These are phyloP conservation scores for Branchipolynoe longqiensis DNA, from an alignment of 2,888 invertebrate species.

Conservation along the genomic window DNA sequence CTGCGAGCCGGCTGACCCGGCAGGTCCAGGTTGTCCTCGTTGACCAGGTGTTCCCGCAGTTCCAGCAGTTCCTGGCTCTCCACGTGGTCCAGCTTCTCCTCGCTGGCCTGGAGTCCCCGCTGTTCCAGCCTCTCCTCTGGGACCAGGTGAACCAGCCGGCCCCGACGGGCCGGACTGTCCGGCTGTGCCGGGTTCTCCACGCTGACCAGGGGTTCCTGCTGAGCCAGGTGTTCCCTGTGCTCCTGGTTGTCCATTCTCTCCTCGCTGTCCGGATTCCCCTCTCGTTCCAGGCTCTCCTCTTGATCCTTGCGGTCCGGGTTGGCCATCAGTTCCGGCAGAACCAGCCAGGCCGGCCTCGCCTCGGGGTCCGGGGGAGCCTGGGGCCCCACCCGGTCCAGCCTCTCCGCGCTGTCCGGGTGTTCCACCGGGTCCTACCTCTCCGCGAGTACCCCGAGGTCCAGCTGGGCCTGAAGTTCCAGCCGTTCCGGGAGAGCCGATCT, in stretches of 20 bases:
- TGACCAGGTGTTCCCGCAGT: conserved; percentile 46
- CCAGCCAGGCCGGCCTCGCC: conserved; percentile 61
- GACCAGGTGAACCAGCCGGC: conserved; percentile 19
- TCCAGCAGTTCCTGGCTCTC: conserved; percentile 62
- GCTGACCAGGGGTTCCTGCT: conserved; percentile 57
- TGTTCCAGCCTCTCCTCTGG: conserved; percentile 54
- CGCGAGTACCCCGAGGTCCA: conserved; percentile 58
- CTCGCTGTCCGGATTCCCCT: conserved; percentile 63
- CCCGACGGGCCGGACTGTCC: conserved; percentile 56
- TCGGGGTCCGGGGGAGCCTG: conserved; percentile 59
- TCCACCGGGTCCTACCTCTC: conserved; percentile 59
- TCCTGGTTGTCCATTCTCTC: conserved; percentile 62
- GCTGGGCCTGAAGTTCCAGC: conserved; percentile 65
- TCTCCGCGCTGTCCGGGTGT: conserved; percentile 67
- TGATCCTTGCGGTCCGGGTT: conserved; percentile 42
- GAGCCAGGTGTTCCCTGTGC: conserved; percentile 58
- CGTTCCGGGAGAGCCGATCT: conserved; percentile 66
- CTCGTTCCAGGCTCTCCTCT: conserved; percentile 53
- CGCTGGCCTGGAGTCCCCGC: conserved; percentile 61
- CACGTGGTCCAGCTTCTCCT: conserved; percentile 62
- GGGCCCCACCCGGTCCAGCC: conserved; percentile 64
- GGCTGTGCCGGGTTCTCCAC: conserved; percentile 55
- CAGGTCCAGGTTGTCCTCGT: conserved; percentile 63
- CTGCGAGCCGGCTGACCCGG: conserved; percentile 21
- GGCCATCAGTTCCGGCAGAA: conserved; percentile 59